phyloP scores from a whole-genome alignment of 2,113 vertebrate species.

The Vidua macroura region DNA sequence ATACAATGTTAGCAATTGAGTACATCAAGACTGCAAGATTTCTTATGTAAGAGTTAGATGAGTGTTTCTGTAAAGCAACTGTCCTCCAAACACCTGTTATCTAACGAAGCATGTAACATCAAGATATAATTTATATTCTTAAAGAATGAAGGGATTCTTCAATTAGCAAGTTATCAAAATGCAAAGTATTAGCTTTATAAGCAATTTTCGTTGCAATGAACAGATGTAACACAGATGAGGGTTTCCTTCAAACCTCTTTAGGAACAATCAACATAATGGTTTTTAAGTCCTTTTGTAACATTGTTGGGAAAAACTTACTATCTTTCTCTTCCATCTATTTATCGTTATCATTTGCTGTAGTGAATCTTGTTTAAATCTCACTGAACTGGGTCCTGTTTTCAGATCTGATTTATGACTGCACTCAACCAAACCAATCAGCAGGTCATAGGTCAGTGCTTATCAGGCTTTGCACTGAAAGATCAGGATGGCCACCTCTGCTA shows the following conservation, averaged over 20 bases:
- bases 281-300: constrained; percentile 33
- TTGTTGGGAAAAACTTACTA: background rate
- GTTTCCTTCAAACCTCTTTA: background rate
- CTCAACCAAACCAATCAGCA: background rate
- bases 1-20: background rate
- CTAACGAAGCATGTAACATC: background rate
- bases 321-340: background rate
- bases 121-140: constrained; percentile 29
- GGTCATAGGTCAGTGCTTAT: background rate
- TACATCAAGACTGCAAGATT: background rate
- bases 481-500: background rate
- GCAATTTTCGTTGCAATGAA: background rate
- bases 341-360: background rate
- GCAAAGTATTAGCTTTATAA: constrained; percentile 33
- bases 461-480: background rate
- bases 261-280: background rate
- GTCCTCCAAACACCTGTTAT: constrained; percentile 17
- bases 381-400: background rate
- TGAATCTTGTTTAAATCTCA: background rate
- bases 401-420: constrained; percentile 29
- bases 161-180: constrained; percentile 53
- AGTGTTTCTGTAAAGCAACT: background rate
- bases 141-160: constrained; percentile 12
- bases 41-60: background rate
- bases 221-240: constrained; percentile 13